phyloP scores from a whole-genome alignment of 2,888 invertebrate species.

The Argynnis bischoffii region DNA sequence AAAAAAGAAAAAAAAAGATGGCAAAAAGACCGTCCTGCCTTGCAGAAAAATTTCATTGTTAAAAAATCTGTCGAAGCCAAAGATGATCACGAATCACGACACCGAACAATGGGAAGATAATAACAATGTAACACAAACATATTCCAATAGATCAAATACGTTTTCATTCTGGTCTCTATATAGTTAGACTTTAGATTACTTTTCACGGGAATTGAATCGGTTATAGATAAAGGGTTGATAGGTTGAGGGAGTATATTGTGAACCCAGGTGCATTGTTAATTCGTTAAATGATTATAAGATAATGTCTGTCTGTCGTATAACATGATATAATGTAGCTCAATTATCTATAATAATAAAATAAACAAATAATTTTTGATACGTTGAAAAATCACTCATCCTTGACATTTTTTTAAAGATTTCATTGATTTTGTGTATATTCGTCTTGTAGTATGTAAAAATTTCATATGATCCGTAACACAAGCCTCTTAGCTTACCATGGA shows the following conservation, averaged over 20 bases:
- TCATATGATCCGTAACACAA: no score
- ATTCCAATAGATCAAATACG: background rate
- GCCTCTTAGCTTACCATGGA: no score
- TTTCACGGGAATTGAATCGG: background rate
- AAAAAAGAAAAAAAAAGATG: background rate
- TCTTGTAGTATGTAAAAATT: no score
- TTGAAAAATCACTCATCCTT: background rate
- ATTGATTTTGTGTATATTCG: background rate
- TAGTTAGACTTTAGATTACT: background rate
- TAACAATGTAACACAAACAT: slow-evolving; percentile 16
- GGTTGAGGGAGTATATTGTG: slow-evolving; percentile 15
- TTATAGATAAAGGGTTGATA: slow-evolving; percentile 29
- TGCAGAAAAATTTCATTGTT: slow-evolving; percentile 1
- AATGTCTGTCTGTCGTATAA: slow-evolving; percentile 14
- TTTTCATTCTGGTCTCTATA: slow-evolving; percentile 1
- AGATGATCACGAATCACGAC: slow-evolving; percentile 10
- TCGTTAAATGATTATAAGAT: slow-evolving; percentile 31
- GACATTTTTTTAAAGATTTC: background rate
- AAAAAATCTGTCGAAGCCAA: slow-evolving; percentile 17
- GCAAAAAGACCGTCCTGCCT: background rate
- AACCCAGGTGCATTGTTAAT: slow-evolving; percentile 36
- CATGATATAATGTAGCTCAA: slow-evolving; percentile 8
- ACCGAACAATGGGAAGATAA: slow-evolving; percentile 6
- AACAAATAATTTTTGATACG: background rate
- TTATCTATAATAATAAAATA: slow-evolving; percentile 12